Percentiles rank a stretch among this genome's conserved stretches.
These are phyloP conservation scores for Cheirogaleus medius DNA, from an alignment of 2,113 vertebrate genomes.

Conservation along the genomic window DNA sequence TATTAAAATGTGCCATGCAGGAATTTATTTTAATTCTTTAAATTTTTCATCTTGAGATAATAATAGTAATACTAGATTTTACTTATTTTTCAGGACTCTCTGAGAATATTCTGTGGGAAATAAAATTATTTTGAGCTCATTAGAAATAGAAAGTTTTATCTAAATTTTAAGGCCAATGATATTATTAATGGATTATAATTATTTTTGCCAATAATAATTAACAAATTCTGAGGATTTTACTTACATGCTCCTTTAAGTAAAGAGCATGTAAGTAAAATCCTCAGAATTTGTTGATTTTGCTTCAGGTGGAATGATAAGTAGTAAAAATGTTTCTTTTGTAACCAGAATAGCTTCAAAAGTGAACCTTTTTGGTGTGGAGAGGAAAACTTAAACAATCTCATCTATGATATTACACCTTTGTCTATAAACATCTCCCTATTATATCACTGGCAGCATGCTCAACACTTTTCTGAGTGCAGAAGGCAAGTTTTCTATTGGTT, in stretches of 20 bases:
- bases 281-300: not conserved
- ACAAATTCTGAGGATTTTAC: too few species aligned
- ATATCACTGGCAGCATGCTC: not conserved
- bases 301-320: not conserved
- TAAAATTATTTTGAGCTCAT: not conserved
- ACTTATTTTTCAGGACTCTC: not conserved
- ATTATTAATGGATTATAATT: not conserved
- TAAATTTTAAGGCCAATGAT: not conserved
- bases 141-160: not conserved
- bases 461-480: not conserved
- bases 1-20: not conserved
- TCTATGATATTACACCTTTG: not conserved
- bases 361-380: not conserved
- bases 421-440: fast-evolving
- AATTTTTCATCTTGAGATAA: not conserved
- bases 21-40: not conserved
- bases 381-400: not conserved
- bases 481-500: not conserved
- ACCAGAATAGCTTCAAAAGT: not conserved
- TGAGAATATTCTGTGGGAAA: not conserved
- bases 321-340: not conserved
- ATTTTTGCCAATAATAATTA: too few species aligned
- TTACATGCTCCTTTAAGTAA: too few species aligned
- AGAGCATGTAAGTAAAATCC: not conserved
- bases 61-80: not conserved